phyloP scores from a whole-genome alignment of 2,113 vertebrate genomes.

The Lagopus leucura region DNA sequence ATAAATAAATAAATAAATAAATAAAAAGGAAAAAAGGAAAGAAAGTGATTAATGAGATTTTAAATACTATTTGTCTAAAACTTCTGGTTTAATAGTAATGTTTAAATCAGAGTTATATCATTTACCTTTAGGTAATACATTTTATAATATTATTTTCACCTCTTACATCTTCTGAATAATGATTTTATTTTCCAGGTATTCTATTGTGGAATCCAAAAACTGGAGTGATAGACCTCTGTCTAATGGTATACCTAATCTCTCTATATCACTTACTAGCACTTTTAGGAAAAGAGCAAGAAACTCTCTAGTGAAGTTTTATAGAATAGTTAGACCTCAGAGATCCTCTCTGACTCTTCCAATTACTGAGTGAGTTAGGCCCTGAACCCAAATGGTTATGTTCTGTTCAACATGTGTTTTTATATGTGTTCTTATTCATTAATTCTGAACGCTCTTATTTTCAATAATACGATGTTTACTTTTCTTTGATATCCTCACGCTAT shows the following conservation, averaged over 20 bases:
- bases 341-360: background rate
- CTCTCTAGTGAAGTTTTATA: background rate
- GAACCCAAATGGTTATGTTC: slow-evolving; percentile 11
- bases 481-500: slow-evolving; percentile 7
- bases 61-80: background rate
- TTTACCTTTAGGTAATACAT: background rate
- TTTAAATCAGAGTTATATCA: background rate
- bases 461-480: background rate
- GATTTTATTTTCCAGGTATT: background rate
- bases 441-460: slow-evolving; percentile 30
- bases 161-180: background rate
- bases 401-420: background rate
- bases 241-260: background rate
- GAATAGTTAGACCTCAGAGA: background rate
- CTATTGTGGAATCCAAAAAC: background rate
- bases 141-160: background rate
- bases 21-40: too few relatives aligned
- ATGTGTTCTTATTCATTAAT: background rate
- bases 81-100: background rate
- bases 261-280: background rate
- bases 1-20: too few relatives aligned
- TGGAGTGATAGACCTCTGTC: background rate
- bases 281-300: background rate
- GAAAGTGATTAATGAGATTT: background rate
- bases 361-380: background rate